Evolutionary conservation across 2,888 invertebrate genomes (phyloP).

Genomic region (Rhagium mordax): DNA sequence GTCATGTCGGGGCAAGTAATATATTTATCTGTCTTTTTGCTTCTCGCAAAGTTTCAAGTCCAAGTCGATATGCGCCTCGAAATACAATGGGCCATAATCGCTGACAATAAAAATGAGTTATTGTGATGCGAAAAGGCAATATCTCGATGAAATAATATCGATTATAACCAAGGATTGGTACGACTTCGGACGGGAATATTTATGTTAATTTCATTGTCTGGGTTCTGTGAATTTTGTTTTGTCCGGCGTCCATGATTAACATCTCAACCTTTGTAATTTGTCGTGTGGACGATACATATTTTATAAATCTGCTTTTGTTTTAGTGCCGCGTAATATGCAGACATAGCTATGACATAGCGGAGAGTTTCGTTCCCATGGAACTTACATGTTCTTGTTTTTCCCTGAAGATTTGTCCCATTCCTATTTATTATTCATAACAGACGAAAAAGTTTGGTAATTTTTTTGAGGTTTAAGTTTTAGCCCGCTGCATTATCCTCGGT

Average conservation of each 20-base stretch:
- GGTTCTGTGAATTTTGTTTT: conserved; percentile 33
- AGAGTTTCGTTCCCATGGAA: background rate
- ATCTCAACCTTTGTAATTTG: conserved; percentile 14
- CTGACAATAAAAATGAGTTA: conserved; percentile 38
- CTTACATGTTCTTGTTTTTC: background rate
- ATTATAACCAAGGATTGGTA: conserved; percentile 35
- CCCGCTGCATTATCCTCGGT: background rate
- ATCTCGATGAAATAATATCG: conserved; percentile 40
- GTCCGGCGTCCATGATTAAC: conserved; percentile 16
- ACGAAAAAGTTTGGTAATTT: background rate
- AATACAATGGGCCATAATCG: conserved; percentile 37
- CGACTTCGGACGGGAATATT: conserved; percentile 33
- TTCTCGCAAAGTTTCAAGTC: conserved; percentile 5
- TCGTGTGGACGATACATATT: conserved; percentile 14
- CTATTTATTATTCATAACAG: background rate
- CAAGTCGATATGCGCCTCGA: conserved; percentile 13
- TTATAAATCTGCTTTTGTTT: conserved; percentile 14
- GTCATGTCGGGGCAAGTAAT: conserved; percentile 1
- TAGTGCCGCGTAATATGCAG: background rate
- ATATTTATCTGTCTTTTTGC: conserved; percentile 17
- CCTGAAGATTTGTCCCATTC: background rate
- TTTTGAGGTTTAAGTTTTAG: background rate
- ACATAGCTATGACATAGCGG: background rate
- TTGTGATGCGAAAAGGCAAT: conserved; percentile 16
- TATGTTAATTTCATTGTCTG: conserved; percentile 39